Evolutionary conservation across 2,113 vertebrate species (phyloP).

Genomic region (Pachycephala philippinensis): DNA sequence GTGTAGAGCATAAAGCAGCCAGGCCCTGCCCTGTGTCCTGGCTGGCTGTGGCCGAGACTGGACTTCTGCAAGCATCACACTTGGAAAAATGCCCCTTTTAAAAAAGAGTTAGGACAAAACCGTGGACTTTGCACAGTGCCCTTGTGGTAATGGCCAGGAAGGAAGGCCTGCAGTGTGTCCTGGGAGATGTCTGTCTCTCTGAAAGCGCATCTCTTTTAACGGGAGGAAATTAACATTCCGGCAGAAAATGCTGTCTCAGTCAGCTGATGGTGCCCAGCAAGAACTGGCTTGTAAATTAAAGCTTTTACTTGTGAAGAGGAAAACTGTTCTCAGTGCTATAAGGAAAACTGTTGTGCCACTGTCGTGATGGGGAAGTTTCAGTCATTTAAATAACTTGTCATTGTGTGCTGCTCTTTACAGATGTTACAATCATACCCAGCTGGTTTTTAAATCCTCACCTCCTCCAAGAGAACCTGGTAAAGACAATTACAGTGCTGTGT

Average conservation of each 20-base stretch:
- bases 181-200: conserved; percentile 24
- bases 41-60: not conserved
- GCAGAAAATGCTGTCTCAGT: not conserved
- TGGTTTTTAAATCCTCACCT: conserved; percentile 19
- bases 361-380: not conserved
- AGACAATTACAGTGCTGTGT: not conserved
- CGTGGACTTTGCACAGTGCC: not conserved
- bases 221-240: conserved; percentile 24
- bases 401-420: not conserved
- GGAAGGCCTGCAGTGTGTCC: not conserved
- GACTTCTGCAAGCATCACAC: not conserved
- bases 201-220: not conserved
- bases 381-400: not conserved
- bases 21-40: not conserved
- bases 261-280: not conserved
- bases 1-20: not conserved
- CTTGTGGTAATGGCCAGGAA: not conserved
- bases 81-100: not conserved
- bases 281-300: conserved; percentile 6
- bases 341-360: not conserved
- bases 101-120: not conserved
- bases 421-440: not conserved
- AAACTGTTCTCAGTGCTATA: not conserved
- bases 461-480: conserved; percentile 14
- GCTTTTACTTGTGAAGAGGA: conserved; percentile 2